Percentiles rank a stretch among this genome's conserved stretches.
phyloP scores from a whole-genome alignment of 2,797 vertebrate species.

The Pseudotriccus pelzelni region DNA sequence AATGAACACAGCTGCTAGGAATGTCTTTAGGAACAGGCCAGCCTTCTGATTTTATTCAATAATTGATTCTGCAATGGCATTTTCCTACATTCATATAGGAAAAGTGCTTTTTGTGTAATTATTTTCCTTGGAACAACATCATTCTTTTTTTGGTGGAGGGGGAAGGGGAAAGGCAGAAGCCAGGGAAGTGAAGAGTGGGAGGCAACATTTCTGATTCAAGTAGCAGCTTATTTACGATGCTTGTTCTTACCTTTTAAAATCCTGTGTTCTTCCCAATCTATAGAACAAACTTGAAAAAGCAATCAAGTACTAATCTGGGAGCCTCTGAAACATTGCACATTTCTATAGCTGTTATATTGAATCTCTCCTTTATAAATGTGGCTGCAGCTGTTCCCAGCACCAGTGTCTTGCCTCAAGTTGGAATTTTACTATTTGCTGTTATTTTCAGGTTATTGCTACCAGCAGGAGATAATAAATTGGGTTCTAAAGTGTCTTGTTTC shows the following conservation, averaged over 20 bases:
- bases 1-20: background rate
- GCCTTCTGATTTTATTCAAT: background rate
- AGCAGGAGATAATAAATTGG: slow-evolving; percentile 64
- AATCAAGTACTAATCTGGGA: slow-evolving; percentile 56
- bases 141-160: background rate
- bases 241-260: slow-evolving; percentile 24
- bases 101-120: background rate
- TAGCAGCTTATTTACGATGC: background rate
- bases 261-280: slow-evolving; percentile 5
- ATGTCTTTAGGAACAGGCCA: background rate
- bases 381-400: slow-evolving; percentile 37
- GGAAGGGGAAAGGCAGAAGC: background rate
- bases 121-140: background rate
- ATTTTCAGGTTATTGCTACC: slow-evolving; percentile 62
- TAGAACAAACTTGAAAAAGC: slow-evolving; percentile 43
- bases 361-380: slow-evolving; percentile 31
- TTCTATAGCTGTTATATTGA: slow-evolving; percentile 38
- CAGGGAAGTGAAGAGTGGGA: background rate
- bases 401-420: slow-evolving; percentile 43
- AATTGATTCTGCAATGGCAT: background rate
- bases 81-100: background rate
- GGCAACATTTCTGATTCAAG: background rate
- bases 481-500: slow-evolving; percentile 57
- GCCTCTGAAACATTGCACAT: slow-evolving; percentile 14
- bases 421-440: slow-evolving; percentile 56